Evolutionary conservation across 2,888 invertebrate species (phyloP).

Genomic region (Cotesia congregata): DNA sequence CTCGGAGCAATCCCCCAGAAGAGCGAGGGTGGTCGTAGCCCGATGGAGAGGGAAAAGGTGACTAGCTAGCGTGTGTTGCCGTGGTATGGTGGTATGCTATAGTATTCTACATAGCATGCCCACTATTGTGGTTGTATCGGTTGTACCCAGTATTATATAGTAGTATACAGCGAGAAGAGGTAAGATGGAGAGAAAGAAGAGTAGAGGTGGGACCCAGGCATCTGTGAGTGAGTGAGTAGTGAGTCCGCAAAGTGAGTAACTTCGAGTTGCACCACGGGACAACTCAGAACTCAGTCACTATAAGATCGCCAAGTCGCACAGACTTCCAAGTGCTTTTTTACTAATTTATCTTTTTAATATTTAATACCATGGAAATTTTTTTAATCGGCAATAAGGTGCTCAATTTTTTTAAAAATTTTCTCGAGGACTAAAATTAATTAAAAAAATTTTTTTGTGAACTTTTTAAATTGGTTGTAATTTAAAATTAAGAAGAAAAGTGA

Average conservation of each 20-base stretch:
- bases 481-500: slow-evolving; percentile 13
- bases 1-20: slow-evolving; percentile 39
- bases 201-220: slow-evolving; percentile 53
- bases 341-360: background rate
- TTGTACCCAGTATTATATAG: slow-evolving; percentile 31
- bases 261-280: slow-evolving; percentile 62
- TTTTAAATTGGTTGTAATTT: slow-evolving; percentile 13
- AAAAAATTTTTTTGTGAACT: background rate
- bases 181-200: slow-evolving; percentile 53
- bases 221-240: slow-evolving; percentile 58
- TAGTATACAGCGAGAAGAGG: slow-evolving; percentile 41
- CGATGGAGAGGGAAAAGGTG: slow-evolving; percentile 43
- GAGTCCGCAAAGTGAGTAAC: slow-evolving; percentile 65
- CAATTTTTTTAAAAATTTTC: background rate
- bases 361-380: background rate
- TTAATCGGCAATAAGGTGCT: background rate
- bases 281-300: slow-evolving; percentile 70
- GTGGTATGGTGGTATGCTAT: slow-evolving; percentile 36
- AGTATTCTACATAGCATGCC: background rate
- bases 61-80: slow-evolving; percentile 43
- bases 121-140: background rate
- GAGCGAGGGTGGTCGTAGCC: slow-evolving; percentile 43
- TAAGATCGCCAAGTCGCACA: slow-evolving; percentile 70
- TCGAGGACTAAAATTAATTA: slow-evolving; percentile 10
- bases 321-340: slow-evolving; percentile 53